Evolutionary conservation across 2,797 vertebrate species (phyloP).

Genomic region (Phyllotis vaccarum): DNA sequence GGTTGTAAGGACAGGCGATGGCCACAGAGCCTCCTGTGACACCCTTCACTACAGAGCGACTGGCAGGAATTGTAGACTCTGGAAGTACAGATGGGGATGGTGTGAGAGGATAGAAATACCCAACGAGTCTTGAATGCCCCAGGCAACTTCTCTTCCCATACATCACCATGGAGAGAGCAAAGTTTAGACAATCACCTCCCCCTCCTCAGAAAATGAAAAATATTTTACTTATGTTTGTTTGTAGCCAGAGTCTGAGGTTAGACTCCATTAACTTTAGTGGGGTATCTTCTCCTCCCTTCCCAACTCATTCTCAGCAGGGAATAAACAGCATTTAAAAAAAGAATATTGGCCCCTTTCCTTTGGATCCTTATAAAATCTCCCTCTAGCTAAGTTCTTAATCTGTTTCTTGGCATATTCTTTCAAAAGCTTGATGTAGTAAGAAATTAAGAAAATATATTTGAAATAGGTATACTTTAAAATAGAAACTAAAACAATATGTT

Average conservation of each 20-base stretch:
- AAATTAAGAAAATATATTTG: constrained; percentile 45
- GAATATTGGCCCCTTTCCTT: not conserved
- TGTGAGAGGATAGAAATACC: not conserved
- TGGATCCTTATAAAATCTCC: constrained; percentile 12
- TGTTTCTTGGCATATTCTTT: not conserved
- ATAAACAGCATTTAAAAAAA: not conserved
- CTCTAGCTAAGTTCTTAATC: not conserved
- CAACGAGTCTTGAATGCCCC: accelerated
- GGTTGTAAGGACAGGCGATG: constrained; percentile 81
- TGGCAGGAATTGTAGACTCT: constrained; percentile 78
- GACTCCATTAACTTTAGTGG: no score
- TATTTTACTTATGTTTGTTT: not conserved
- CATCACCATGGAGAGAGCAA: not conserved
- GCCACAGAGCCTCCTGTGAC: constrained; percentile 82
- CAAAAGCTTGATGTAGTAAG: not conserved
- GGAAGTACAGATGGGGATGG: constrained; percentile 36
- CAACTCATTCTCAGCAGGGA: not conserved
- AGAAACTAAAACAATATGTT: not conserved
- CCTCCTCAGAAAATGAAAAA: not conserved
- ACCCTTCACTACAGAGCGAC: constrained; percentile 64
- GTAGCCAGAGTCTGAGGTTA: not conserved
- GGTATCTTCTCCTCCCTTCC: not conserved
- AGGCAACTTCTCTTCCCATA: not conserved
- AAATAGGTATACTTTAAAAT: not conserved
- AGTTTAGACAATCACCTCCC: not conserved